These are phyloP conservation scores for Marasmarcha lunaedactyla DNA, from an alignment of 2,888 invertebrate species.

Conservation along the genomic window DNA sequence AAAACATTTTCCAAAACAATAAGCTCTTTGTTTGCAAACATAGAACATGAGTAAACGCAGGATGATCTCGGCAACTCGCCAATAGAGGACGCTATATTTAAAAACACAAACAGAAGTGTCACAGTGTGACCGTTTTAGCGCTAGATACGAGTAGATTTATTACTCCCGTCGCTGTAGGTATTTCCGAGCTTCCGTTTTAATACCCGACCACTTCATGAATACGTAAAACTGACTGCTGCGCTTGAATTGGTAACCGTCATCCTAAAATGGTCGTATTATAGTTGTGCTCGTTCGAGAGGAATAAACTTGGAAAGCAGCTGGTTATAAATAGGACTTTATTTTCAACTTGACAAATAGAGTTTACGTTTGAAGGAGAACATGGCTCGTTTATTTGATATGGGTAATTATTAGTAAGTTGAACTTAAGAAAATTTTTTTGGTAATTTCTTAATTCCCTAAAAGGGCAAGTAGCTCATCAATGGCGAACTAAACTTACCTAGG, in stretches of 20 bases:
- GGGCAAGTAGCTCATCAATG: too few species aligned
- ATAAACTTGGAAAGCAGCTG: slow-evolving; percentile 27
- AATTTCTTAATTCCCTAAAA: too few species aligned
- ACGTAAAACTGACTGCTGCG: not conserved
- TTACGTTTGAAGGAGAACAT: too few species aligned
- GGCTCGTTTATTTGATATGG: too few species aligned
- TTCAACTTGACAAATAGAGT: not conserved
- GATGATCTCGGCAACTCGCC: slow-evolving; percentile 57
- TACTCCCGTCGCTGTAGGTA: slow-evolving; percentile 39
- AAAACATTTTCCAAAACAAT: slow-evolving; percentile 2
- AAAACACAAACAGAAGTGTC: slow-evolving; percentile 56
- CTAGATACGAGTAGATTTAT: slow-evolving; percentile 32
- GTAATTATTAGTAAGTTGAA: too few species aligned
- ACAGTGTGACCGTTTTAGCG: slow-evolving; percentile 22
- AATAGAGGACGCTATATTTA: slow-evolving; percentile 54
- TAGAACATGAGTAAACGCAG: slow-evolving; percentile 54
- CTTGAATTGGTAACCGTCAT: slow-evolving; percentile 5
- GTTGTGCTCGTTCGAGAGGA: slow-evolving; percentile 17
- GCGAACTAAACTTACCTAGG: too few species aligned
- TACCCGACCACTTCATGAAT: slow-evolving; percentile 16
- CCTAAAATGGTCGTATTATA: slow-evolving; percentile 21
- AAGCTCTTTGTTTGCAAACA: slow-evolving; percentile 58
- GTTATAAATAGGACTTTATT: slow-evolving; percentile 24
- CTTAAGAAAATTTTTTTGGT: too few species aligned
- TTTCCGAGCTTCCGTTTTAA: slow-evolving; percentile 48